These are phyloP conservation scores for Fulmarus glacialis DNA, from an alignment of 2,113 vertebrate species.

Conservation along the genomic window DNA sequence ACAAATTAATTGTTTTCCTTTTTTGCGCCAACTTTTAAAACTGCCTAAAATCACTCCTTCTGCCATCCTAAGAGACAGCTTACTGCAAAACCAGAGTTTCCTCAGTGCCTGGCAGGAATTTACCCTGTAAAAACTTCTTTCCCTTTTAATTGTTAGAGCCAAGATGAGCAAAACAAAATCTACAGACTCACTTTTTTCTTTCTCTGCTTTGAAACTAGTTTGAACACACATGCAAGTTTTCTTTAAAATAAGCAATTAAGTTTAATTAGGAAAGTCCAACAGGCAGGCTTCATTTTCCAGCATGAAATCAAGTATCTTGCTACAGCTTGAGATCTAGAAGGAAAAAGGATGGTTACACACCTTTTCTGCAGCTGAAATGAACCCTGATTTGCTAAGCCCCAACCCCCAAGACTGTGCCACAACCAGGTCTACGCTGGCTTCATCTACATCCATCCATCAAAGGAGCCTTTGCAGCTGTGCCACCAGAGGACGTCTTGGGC, in stretches of 20 bases:
- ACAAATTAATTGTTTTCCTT: background rate
- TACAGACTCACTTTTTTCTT: background rate
- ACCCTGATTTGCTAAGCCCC: background rate
- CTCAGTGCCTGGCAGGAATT: background rate
- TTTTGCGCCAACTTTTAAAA: background rate
- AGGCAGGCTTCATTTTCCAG: background rate
- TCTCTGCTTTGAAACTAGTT: background rate
- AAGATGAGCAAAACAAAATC: background rate
- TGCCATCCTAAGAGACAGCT: background rate
- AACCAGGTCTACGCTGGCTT: background rate
- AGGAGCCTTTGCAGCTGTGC: background rate
- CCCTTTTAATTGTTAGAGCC: background rate
- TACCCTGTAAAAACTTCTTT: background rate
- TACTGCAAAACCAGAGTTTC: background rate
- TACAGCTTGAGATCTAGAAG: background rate
- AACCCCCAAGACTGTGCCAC: background rate
- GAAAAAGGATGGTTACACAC: background rate
- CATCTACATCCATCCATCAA: background rate
- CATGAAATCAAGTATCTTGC: background rate
- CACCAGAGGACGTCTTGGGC: background rate
- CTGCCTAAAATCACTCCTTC: background rate
- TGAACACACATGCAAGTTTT: background rate
- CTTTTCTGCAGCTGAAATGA: background rate
- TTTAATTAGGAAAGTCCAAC: background rate
- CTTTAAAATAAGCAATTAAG: background rate